Evolutionary conservation across 2,888 invertebrate species (phyloP).

Genomic region (Eupithecia tripunctaria): DNA sequence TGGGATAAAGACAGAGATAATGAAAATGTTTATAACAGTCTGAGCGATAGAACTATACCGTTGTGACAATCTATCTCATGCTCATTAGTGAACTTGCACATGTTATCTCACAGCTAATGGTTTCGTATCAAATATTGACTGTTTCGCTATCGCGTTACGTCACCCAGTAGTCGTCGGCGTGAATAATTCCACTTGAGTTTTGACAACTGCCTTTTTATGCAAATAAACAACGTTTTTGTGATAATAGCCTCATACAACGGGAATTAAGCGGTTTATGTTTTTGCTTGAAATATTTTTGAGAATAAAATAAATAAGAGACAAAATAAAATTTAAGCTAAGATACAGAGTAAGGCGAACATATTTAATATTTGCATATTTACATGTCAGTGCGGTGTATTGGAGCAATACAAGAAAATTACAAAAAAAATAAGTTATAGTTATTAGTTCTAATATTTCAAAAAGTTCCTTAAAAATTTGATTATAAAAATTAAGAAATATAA

Average conservation of each 20-base stretch:
- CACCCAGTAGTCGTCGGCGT: constrained; percentile 63
- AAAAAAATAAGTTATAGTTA: too few species aligned
- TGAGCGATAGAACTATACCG: constrained; percentile 22
- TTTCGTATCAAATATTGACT: constrained; percentile 80
- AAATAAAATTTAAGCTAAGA: neutral
- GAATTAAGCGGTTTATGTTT: neutral
- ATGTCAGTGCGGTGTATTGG: too few species aligned
- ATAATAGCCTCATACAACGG: neutral
- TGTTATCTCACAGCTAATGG: constrained; percentile 77
- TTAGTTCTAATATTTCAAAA: too few species aligned
- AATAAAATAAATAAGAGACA: neutral
- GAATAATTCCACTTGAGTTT: constrained; percentile 49
- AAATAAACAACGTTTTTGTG: constrained; percentile 43
- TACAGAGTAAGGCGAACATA: neutral
- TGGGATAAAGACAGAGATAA: neutral
- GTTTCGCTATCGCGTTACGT: constrained; percentile 77
- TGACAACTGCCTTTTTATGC: constrained; percentile 51
- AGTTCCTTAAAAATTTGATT: too few species aligned
- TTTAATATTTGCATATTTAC: neutral
- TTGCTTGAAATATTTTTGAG: neutral
- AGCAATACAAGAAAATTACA: neutral
- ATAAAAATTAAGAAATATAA: too few species aligned
- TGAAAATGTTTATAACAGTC: constrained; percentile 8
- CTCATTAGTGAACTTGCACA: constrained; percentile 77
- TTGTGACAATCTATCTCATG: constrained; percentile 56